A percentile compares a stretch with the other conserved stretches of the same genome.
Conservation (phyloP, 2,113 vertebrate genomes). For the Sinocyclocheilus rhinocerous region DNA sequence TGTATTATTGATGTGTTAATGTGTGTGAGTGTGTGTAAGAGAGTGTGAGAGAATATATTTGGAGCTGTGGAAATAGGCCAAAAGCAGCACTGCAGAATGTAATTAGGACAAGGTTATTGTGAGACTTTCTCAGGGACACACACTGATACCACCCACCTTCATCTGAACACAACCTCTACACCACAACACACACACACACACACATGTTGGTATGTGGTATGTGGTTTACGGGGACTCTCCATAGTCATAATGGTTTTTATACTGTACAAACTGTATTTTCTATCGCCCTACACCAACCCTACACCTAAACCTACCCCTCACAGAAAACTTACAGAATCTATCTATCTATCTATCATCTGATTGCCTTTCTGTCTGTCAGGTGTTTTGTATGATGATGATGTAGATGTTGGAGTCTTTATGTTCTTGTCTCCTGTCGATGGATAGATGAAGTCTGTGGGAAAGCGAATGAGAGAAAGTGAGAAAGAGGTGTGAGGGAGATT, state of each 20-base stretch:
- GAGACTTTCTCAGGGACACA: conserved; percentile 21
- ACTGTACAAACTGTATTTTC: too few relatives aligned
- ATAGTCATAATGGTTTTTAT: too few relatives aligned
- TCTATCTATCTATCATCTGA: too few relatives aligned
- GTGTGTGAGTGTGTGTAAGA: neutral
- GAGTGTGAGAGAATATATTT: conserved; percentile 60
- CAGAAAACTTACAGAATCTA: too few relatives aligned
- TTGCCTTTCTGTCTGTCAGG: conserved; percentile 14
- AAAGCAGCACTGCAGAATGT: conserved; percentile 64
- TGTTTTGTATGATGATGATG: neutral
- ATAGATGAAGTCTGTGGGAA: neutral
- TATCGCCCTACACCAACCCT: too few relatives aligned
- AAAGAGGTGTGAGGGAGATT: neutral
- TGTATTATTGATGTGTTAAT: neutral
- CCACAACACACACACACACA: neutral
- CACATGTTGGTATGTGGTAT: too few relatives aligned
- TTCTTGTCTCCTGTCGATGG: conserved; percentile 19
- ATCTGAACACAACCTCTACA: too few relatives aligned
- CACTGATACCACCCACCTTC: conserved; percentile 8
- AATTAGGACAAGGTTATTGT: conserved; percentile 78
- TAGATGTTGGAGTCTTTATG: neutral
- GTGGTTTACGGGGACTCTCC: too few relatives aligned
- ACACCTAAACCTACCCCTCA: too few relatives aligned
- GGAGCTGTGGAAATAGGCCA: conserved; percentile 75
- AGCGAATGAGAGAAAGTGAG: conserved; percentile 10